Base-by-base conservation (phyloP, 2,113 vertebrate species). In the Grammomys dolichurus region DNA sequence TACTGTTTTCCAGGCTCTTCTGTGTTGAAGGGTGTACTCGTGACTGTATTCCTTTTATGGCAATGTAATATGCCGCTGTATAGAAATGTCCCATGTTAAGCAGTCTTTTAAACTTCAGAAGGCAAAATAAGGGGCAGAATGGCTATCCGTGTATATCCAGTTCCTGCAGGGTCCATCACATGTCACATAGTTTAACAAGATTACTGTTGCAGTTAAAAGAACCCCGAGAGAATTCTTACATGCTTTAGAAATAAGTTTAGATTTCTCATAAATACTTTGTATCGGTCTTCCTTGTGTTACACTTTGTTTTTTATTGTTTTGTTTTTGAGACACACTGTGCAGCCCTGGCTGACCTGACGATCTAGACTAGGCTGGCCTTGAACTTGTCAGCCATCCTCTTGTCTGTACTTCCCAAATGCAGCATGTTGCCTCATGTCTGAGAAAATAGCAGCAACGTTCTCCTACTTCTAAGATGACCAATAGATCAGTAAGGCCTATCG, bases 81-180 rank as follows among this genome's bases (percentile, higher is more conserved):
- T 87, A 46, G 20, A 11, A 76, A 20, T 51, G 3, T 13, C 40
- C 33, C 20, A 0, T 65, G 70, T 85, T 73, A 75, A 63, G 14
- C 70, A 87, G 40, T 24, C 58, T 87, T 89, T 96, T 82, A 81
- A 91, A 73, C 24, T 73, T 48, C 80, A 56, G 36, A 70, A 90
- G 48, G 43, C 80, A 43, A 43, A 28, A 63, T 22, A 63, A 16
- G 16, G 56, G 51, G 13, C 78, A 36, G 56, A 43, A 24, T 22
- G 11, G 7, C 16, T 19, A 75, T 54, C 54, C 54, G 7, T 26
- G 24, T 26, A 40, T 3, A 3, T 60, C 33, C 43, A 90, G 48
- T 94, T 85, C 86, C 85, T 60, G 54, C 8, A 58, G 14, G 1
- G 13, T 85, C 96, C 10, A 28, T 46, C 19, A 26, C 69, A 19